These are phyloP conservation scores for Parnassius mnemosyne DNA, from an alignment of 2,888 invertebrate genomes.

Conservation along the genomic window DNA sequence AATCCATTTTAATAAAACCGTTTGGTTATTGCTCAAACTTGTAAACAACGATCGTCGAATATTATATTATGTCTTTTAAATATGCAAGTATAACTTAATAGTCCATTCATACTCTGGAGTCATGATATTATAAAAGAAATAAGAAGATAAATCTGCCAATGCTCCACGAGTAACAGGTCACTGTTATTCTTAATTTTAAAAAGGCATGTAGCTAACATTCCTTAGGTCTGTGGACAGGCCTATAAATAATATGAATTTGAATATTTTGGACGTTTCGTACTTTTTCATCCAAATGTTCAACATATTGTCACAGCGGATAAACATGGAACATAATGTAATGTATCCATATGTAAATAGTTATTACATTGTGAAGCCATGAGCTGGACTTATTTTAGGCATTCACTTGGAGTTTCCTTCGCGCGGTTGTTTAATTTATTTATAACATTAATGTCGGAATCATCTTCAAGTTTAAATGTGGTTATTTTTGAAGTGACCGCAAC, in stretches of 20 bases:
- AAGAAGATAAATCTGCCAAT: not conserved
- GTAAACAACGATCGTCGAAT: slow-evolving; percentile 14
- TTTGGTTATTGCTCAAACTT: slow-evolving; percentile 25
- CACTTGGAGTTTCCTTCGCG: slow-evolving; percentile 7
- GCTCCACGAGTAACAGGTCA: not conserved
- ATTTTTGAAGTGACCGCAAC: not conserved
- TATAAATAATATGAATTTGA: slow-evolving; percentile 2
- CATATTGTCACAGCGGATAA: not conserved
- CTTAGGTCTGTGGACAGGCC: slow-evolving; percentile 8
- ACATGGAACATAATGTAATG: not conserved
- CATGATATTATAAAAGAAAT: not conserved
- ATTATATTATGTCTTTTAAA: slow-evolving; percentile 1
- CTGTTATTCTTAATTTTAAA: not conserved
- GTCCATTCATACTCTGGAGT: too few relatives aligned
- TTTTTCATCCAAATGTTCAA: not conserved
- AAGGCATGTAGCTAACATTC: slow-evolving; percentile 14
- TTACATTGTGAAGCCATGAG: slow-evolving; percentile 4
- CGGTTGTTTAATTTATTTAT: slow-evolving; percentile 13
- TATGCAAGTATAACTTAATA: not conserved
- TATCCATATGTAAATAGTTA: slow-evolving; percentile 3
- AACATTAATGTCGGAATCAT: slow-evolving; percentile 1
- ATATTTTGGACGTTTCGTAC: not conserved
- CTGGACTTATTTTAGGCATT: slow-evolving; percentile 7
- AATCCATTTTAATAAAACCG: not conserved
- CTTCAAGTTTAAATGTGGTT: slow-evolving; percentile 42